Percentiles rank a stretch among this genome's conserved stretches.
Conservation (phyloP, 2,113 vertebrate species). For the Cyprinus carpio region DNA sequence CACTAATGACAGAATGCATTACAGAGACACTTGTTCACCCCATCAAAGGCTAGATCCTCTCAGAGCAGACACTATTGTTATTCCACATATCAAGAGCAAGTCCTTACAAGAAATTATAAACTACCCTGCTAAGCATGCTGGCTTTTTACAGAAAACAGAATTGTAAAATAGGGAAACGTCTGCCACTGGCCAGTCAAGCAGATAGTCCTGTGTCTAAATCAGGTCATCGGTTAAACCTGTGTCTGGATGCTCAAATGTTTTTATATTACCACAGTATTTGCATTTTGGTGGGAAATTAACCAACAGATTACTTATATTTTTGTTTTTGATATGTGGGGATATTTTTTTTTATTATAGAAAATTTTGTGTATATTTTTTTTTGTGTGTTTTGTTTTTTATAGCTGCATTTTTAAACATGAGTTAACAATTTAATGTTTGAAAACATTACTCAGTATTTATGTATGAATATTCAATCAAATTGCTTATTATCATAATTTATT, state of each 20-base stretch:
- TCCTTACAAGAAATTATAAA: neutral
- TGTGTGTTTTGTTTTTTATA: neutral
- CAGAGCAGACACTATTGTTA: conserved; percentile 27
- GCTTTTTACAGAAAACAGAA: neutral
- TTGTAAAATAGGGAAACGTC: neutral
- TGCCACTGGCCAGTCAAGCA: no score
- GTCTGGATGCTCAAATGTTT: neutral
- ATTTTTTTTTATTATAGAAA: neutral
- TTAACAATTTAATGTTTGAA: neutral
- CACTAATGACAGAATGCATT: conserved; percentile 37
- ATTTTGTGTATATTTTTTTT: neutral
- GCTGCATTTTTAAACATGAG: neutral
- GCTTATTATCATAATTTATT: no score
- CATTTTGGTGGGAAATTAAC: neutral
- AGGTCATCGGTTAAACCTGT: no score
- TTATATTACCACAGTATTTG: neutral
- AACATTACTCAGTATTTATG: neutral
- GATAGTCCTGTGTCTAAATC: no score
- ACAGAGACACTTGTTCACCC: conserved; percentile 26
- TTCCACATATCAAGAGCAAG: conserved; percentile 1
- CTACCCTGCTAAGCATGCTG: neutral
- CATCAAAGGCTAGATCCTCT: conserved; percentile 23
- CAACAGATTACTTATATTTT: neutral
- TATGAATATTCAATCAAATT: neutral
- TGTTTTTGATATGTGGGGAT: neutral